Evolutionary conservation across 1,140 invertebrate genomes (phyloP).

Genomic region (Anastrepha ludens): DNA sequence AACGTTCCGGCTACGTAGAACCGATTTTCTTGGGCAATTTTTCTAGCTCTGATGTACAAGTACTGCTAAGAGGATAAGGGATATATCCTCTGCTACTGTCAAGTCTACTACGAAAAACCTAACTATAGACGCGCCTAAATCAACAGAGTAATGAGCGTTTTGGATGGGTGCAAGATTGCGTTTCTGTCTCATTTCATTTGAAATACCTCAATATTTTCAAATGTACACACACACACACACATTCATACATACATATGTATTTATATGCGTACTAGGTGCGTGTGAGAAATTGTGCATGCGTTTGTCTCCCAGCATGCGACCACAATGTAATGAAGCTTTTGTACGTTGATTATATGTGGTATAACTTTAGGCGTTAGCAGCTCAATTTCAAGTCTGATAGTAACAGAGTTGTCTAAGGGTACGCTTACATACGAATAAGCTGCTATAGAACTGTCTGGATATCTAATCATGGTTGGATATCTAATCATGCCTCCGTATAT

Average conservation of each 20-base stretch:
- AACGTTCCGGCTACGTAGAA: no score
- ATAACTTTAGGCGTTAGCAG: constrained; percentile 43
- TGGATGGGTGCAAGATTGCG: no score
- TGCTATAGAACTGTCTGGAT: not conserved
- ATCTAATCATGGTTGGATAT: not conserved
- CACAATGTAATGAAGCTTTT: constrained; percentile 26
- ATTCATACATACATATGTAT: not conserved
- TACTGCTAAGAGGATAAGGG: no score
- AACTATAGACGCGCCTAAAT: no score
- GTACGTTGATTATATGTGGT: constrained; percentile 40
- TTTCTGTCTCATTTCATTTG: no score
- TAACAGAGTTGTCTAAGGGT: not conserved
- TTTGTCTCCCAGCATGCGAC: not conserved
- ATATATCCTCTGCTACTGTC: no score
- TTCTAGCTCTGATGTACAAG: no score
- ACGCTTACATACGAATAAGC: not conserved
- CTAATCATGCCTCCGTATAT: not conserved
- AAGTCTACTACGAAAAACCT: no score
- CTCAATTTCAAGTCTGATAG: not conserved
- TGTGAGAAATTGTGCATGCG: not conserved
- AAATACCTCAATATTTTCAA: no score
- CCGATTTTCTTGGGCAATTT: no score
- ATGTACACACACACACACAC: not conserved
- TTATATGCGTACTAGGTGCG: not conserved
- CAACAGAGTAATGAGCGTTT: no score